Conservation (phyloP, 1,140 invertebrate species). For the Drosophila jambulina region DNA sequence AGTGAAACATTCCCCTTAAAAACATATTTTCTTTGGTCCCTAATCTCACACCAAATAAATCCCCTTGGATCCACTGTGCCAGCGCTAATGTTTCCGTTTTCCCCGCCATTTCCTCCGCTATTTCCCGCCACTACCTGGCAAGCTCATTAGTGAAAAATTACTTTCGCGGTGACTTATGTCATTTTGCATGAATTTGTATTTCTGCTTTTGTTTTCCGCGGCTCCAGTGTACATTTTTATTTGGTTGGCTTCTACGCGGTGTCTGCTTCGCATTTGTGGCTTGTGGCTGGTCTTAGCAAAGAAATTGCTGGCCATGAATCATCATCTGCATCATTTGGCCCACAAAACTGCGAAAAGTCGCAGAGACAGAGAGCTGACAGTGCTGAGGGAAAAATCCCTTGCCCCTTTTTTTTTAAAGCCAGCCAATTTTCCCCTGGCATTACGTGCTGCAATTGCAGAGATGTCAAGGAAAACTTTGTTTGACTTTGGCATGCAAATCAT, state of each 20-base stretch:
- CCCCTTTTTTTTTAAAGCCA: constrained; percentile 31
- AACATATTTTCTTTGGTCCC: neutral
- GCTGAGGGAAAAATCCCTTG: constrained; percentile 27
- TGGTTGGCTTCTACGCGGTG: constrained; percentile 16
- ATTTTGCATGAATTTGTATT: constrained; percentile 80
- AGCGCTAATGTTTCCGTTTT: constrained; percentile 4
- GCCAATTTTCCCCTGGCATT: constrained; percentile 63
- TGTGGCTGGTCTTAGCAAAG: constrained; percentile 51
- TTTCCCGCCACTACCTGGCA: constrained; percentile 44
- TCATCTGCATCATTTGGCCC: constrained; percentile 62
- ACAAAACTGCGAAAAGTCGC: constrained; percentile 15
- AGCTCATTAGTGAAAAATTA: constrained; percentile 84
- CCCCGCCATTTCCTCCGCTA: constrained; percentile 8
- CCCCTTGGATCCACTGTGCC: constrained; percentile 18
- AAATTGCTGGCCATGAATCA: constrained; percentile 71
- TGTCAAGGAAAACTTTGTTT: constrained; percentile 61
- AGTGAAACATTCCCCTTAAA: neutral
- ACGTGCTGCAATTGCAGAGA: constrained; percentile 76
- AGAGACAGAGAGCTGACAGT: constrained; percentile 25
- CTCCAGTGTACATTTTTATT: constrained; percentile 13
- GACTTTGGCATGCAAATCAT: constrained; percentile 65
- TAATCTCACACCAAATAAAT: neutral
- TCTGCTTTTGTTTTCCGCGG: constrained; percentile 66
- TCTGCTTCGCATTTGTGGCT: constrained; percentile 41
- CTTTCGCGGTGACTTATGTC: constrained; percentile 82